Conservation (phyloP, 1,140 invertebrate genomes). For the Drosophila novamexicana region DNA sequence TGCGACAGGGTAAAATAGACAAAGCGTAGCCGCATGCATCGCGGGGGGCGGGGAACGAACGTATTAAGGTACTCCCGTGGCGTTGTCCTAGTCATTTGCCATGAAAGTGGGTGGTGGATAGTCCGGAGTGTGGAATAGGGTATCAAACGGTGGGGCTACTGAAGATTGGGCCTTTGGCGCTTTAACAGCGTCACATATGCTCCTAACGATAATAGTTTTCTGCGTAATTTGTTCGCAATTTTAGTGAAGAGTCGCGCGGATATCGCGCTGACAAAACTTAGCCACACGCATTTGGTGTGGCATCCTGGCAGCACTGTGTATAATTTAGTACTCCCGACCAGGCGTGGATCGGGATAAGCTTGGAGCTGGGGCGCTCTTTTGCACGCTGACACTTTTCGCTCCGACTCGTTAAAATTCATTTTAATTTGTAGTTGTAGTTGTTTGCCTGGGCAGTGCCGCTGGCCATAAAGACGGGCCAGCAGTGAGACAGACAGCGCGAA, state of each 20-base stretch:
- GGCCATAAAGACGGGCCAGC: constrained; percentile 50
- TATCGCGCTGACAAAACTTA: constrained; percentile 60
- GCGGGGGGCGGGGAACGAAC: neutral
- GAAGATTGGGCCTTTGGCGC: constrained; percentile 49
- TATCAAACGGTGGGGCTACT: neutral
- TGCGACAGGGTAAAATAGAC: constrained; percentile 67
- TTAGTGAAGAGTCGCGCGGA: constrained; percentile 59
- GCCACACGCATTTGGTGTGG: constrained; percentile 22
- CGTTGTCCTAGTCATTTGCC: constrained; percentile 66
- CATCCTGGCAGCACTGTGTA: constrained; percentile 53
- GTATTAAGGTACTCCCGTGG: constrained; percentile 73
- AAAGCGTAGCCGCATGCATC: constrained; percentile 43
- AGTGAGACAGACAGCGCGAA: constrained; percentile 20
- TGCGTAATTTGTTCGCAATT: constrained; percentile 83
- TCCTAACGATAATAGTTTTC: constrained; percentile 83
- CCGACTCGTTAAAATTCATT: constrained; percentile 79
- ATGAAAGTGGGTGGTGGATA: constrained; percentile 3
- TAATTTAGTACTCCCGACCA: constrained; percentile 67
- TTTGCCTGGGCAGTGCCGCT: constrained; percentile 19
- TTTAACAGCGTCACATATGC: constrained; percentile 78
- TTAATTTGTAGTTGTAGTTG: constrained; percentile 58
- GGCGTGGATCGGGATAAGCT: neutral
- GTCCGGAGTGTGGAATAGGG: neutral
- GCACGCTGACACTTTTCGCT: constrained; percentile 68
- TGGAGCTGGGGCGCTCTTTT: constrained; percentile 15